phyloP scores from a whole-genome alignment of 2,888 invertebrate species.

The Macropis europaea region DNA sequence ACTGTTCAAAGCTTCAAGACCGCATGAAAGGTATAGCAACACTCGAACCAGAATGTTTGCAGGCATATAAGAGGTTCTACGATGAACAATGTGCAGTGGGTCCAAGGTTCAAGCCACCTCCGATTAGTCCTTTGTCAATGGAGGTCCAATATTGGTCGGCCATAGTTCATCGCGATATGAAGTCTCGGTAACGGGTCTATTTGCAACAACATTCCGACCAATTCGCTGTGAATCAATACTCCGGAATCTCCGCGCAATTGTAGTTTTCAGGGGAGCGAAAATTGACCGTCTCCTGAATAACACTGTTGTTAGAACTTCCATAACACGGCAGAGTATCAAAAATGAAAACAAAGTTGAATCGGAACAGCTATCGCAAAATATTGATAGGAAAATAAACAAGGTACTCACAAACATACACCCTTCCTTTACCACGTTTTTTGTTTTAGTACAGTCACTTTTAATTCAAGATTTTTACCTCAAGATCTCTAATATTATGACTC shows the following conservation, averaged over 20 bases:
- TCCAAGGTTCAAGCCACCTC: slow-evolving; percentile 30
- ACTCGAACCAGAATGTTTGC: not conserved
- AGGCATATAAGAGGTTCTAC: not conserved
- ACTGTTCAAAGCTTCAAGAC: not conserved
- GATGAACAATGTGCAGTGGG: slow-evolving; percentile 44
- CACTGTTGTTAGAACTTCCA: no score
- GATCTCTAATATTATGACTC: no score
- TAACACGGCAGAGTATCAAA: no score
- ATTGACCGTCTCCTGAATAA: no score
- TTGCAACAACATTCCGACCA: slow-evolving; percentile 23
- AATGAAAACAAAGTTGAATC: no score
- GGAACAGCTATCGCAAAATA: no score
- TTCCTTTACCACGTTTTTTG: no score
- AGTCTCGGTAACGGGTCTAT: slow-evolving; percentile 19
- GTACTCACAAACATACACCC: no score
- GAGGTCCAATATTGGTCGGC: slow-evolving; percentile 44
- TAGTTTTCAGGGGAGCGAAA: not conserved
- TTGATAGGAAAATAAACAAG: no score
- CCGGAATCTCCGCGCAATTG: not conserved
- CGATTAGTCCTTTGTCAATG: slow-evolving; percentile 64
- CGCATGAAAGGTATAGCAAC: not conserved
- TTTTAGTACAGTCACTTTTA: no score
- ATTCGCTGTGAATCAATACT: slow-evolving; percentile 17
- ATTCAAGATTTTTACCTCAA: no score
- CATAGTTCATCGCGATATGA: slow-evolving; percentile 38